These are phyloP conservation scores for Salvelinus namaycush DNA, from an alignment of 2,113 vertebrate genomes.

Conservation along the genomic window DNA sequence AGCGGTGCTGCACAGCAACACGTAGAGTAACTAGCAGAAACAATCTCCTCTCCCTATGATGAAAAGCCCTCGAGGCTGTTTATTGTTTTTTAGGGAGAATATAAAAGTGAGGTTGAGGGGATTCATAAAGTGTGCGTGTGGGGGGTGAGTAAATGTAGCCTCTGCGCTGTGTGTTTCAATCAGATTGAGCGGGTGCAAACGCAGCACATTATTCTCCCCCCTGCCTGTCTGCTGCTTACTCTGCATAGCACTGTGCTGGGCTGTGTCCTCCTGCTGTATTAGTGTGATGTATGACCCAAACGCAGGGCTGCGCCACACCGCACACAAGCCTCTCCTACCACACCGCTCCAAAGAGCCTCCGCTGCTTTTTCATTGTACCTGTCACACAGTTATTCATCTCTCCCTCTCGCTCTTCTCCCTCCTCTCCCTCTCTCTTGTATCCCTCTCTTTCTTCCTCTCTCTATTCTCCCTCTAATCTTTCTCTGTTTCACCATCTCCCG, in stretches of 20 bases:
- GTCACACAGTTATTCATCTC: slow-evolving; percentile 71
- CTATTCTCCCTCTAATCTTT: no score
- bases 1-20: neutral
- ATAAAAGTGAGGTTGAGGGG: slow-evolving; percentile 37
- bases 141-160: slow-evolving; percentile 61
- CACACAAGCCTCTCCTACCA: neutral
- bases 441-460: neutral
- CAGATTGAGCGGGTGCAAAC: slow-evolving; percentile 70
- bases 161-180: slow-evolving; percentile 66
- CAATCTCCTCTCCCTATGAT: slow-evolving; percentile 33
- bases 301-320: slow-evolving; percentile 29
- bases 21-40: neutral
- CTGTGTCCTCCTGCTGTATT: slow-evolving; percentile 70
- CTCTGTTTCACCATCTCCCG: neutral
- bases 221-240: slow-evolving; percentile 49
- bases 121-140: slow-evolving; percentile 65
- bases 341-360: slow-evolving; percentile 60
- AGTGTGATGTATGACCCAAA: slow-evolving; percentile 72
- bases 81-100: slow-evolving; percentile 48
- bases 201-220: slow-evolving; percentile 67
- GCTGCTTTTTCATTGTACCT: slow-evolving; percentile 65
- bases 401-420: slow-evolving; percentile 11
- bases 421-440: neutral
- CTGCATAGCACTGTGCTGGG: slow-evolving; percentile 72
- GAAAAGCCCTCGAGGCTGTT: slow-evolving; percentile 46